Conservation (phyloP, 2,797 vertebrate species). For the Sebastes melanostomus region DNA sequence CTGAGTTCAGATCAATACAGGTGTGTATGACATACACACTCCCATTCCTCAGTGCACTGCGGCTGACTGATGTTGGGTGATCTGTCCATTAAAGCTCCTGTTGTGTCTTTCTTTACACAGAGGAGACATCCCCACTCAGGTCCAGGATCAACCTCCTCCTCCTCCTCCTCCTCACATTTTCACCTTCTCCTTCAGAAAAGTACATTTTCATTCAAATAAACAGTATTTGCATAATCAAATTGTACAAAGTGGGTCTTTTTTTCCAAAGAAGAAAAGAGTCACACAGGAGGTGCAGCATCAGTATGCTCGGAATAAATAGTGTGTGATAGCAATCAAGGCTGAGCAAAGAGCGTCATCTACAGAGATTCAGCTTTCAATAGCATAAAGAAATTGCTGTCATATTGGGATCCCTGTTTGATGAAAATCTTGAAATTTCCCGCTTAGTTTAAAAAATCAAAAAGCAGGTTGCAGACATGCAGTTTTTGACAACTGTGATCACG, state of each 20-base stretch:
- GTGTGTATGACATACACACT: slow-evolving; percentile 36
- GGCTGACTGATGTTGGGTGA: slow-evolving; percentile 27
- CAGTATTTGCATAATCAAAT: background rate
- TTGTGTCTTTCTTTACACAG: slow-evolving; percentile 28
- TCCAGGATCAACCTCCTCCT: background rate
- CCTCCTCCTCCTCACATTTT: background rate
- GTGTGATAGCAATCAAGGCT: background rate
- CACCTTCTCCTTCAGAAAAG: background rate
- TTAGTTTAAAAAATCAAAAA: background rate
- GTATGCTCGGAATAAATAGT: no score
- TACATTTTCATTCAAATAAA: background rate
- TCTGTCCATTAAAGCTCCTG: slow-evolving; percentile 51
- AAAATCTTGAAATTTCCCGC: background rate
- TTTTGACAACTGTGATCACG: background rate
- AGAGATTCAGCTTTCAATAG: background rate
- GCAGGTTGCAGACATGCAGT: background rate
- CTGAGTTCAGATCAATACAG: slow-evolving; percentile 64
- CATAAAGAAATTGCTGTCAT: background rate
- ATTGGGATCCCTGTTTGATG: no score
- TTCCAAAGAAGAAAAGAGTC: background rate
- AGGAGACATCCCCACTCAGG: background rate
- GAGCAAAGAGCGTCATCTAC: no score
- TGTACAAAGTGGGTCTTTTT: background rate
- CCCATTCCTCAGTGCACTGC: slow-evolving; percentile 27
- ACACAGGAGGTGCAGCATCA: background rate